phyloP scores from a whole-genome alignment of 2,113 vertebrate genomes.

The Embiotoca jacksoni region DNA sequence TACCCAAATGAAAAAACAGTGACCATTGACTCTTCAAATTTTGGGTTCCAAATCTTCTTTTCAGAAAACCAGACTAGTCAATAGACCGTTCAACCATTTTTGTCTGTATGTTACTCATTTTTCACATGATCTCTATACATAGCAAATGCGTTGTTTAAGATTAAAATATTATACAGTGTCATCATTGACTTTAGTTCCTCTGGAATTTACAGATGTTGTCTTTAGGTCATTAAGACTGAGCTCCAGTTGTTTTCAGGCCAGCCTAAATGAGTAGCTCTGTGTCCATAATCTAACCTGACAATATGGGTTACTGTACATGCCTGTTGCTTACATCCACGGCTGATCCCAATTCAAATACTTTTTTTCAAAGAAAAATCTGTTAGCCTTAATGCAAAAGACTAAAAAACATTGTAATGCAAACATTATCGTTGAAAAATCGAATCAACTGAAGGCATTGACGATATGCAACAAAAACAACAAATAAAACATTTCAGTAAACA shows the following conservation, averaged over 20 bases:
- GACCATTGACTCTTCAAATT: not conserved
- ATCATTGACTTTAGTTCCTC: not conserved
- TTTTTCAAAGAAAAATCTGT: too few relatives aligned
- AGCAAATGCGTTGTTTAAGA: not conserved
- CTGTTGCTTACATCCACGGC: not conserved
- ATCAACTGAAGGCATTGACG: too few relatives aligned
- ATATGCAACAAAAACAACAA: too few relatives aligned
- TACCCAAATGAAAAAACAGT: not conserved
- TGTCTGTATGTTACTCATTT: not conserved
- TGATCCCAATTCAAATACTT: not conserved
- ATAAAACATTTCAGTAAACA: too few relatives aligned
- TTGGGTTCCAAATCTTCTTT: not conserved
- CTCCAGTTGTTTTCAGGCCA: slow-evolving; percentile 4
- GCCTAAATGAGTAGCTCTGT: slow-evolving; percentile 2
- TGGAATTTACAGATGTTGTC: slow-evolving; percentile 10
- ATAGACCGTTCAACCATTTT: not conserved
- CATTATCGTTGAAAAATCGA: too few relatives aligned
- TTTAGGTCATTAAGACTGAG: not conserved
- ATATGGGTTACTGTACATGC: slow-evolving; percentile 1
- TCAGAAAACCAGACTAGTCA: slow-evolving; percentile 1
- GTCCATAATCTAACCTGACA: slow-evolving; percentile 10
- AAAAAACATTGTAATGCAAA: not conserved
- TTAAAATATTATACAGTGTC: not conserved
- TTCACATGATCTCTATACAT: not conserved
- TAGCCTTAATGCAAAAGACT: not conserved